Conservation (phyloP, 2,113 vertebrate species). For the Pteronura brasiliensis region DNA sequence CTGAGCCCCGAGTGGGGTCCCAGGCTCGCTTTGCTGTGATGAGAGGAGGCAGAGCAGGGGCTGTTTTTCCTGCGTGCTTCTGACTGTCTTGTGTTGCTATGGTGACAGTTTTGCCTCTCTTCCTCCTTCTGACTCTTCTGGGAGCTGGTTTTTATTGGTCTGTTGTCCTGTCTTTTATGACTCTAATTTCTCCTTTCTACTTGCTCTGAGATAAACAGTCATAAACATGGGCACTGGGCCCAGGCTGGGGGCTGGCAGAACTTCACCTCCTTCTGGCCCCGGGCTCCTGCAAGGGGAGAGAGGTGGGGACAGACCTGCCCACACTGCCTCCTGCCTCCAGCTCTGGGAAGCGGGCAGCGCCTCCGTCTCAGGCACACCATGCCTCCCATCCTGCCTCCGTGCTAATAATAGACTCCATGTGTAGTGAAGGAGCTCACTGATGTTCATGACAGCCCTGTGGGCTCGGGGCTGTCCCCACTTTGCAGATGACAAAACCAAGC, state of each 20-base stretch:
- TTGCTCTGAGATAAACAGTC: constrained; percentile 75
- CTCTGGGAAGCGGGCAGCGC: neutral
- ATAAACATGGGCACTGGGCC: constrained; percentile 60
- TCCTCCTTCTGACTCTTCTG: constrained; percentile 74
- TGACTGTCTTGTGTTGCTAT: constrained; percentile 73
- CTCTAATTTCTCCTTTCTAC: constrained; percentile 73
- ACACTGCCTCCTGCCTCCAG: neutral
- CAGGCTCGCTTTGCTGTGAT: neutral
- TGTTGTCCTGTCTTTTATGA: constrained; percentile 78
- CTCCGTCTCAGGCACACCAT: neutral
- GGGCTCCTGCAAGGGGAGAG: neutral
- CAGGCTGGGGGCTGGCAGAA: constrained; percentile 58
- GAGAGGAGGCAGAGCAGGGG: constrained; percentile 36
- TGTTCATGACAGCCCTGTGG: neutral
- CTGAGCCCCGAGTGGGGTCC: neutral
- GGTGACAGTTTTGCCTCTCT: constrained; percentile 74
- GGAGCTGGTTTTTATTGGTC: constrained; percentile 78
- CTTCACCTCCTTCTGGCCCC: constrained; percentile 32
- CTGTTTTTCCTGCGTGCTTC: constrained; percentile 72
- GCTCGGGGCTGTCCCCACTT: neutral
- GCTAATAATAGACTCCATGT: neutral
- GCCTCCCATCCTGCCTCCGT: neutral
- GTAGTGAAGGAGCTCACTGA: neutral
- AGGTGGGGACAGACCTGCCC: neutral
- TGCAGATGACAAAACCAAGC: neutral